Base-by-base conservation (phyloP, 2,797 vertebrate species). In the Merluccius polli region DNA sequence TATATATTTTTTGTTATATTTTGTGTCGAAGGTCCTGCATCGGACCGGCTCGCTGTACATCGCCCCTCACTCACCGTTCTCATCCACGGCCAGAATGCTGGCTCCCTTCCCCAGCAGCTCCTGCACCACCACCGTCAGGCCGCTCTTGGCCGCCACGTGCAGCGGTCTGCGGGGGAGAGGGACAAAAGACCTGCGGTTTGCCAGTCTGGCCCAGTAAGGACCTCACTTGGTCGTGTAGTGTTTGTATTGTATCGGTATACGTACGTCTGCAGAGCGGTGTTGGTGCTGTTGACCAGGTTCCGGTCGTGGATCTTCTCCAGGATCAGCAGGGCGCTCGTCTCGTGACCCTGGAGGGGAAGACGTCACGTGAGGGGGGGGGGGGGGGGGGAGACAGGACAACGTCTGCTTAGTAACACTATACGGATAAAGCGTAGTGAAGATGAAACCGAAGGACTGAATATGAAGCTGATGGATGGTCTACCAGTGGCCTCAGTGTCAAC, bases 1-100 rank as follows among this genome's bases (percentile, higher is more conserved):
- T 35, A 8, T 35, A 35, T 35, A 3, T 8, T 3, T 35, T 3
- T 35, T 35, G 33, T 35, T 35, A 3, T 52, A 16, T 11, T 13
- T n/a, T n/a, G n/a, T n/a, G n/a, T n/a, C n/a, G n/a, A n/a, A n/a
- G n/a, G n/a, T n/a, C n/a, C n/a, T n/a, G n/a, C n/a, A n/a, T n/a
- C n/a, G n/a, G n/a, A n/a, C n/a, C n/a, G n/a, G n/a, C n/a, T n/a
- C n/a, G n/a, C n/a, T n/a, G n/a, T n/a, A n/a, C n/a, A n/a, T n/a
- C n/a, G n/a, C n/a, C n/a, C n/a, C n/a, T n/a, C n/a, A n/a, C 94
- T 92, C 85, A 99, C 98, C 98, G 11, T 99, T 98, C 91, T 98
- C 96, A 84, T 98, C 98, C 77, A 98, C 96, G 9, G 97, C 97
- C 81, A 96, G 93, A 73, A 99, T 96, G 79, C 97, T 98, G 84